These are phyloP conservation scores for Scopus umbretta DNA, from an alignment of 2,113 vertebrate species.

Conservation along the genomic window DNA sequence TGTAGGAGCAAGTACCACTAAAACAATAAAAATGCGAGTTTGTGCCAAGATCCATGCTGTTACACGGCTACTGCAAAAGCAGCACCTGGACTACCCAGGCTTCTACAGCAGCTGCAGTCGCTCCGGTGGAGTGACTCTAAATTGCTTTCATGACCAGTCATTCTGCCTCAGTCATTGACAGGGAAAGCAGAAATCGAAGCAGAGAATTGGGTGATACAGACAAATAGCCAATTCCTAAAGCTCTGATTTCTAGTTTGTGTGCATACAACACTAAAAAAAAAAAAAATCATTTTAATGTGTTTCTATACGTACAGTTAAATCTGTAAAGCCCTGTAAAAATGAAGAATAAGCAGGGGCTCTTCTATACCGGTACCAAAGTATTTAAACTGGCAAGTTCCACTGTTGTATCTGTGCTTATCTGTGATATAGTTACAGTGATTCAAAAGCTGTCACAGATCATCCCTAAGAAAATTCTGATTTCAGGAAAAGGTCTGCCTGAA, in stretches of 20 bases:
- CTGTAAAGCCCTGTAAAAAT: background rate
- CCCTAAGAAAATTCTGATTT: background rate
- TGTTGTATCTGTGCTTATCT: too few species aligned
- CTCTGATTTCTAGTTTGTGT: background rate
- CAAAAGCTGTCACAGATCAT: background rate
- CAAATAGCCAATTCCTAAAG: background rate
- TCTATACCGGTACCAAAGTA: background rate
- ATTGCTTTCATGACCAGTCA: background rate
- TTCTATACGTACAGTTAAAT: background rate
- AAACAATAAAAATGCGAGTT: background rate
- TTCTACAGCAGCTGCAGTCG: rapidly evolving
- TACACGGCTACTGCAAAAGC: background rate
- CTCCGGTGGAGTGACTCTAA: background rate
- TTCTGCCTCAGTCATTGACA: background rate
- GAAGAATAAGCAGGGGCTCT: background rate
- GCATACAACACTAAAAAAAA: background rate
- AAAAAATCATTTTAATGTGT: background rate
- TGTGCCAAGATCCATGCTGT: background rate
- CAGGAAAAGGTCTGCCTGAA: background rate
- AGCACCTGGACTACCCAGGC: background rate
- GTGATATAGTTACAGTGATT: background rate
- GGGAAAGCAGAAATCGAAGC: background rate
- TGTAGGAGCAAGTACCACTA: background rate
- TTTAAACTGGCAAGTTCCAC: background rate
- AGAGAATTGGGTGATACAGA: background rate